Conservation (phyloP, 1,140 invertebrate genomes). For the Holotrichia oblita region DNA sequence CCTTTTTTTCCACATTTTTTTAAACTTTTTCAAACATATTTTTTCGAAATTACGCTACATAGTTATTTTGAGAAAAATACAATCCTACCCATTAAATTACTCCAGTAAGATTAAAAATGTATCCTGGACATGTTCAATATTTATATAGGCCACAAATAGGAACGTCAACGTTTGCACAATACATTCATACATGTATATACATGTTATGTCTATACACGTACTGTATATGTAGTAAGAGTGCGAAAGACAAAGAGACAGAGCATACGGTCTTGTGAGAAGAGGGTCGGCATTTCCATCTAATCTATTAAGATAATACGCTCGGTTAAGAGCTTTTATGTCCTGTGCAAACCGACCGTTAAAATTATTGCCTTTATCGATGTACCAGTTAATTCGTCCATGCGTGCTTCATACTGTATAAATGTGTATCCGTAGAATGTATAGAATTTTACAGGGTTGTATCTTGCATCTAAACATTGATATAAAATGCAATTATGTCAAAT, state of each 20-base stretch:
- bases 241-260: conserved; percentile 12
- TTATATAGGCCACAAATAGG: conserved; percentile 47
- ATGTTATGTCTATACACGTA: background rate
- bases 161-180: conserved; percentile 36
- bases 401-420: conserved; percentile 12
- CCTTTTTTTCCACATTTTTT: no score
- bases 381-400: conserved; percentile 31
- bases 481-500: no score
- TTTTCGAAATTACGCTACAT: no score
- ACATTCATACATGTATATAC: conserved; percentile 36
- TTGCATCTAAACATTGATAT: no score
- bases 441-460: no score
- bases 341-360: conserved; percentile 37
- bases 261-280: background rate
- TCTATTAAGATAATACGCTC: conserved; percentile 49
- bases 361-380: conserved; percentile 40
- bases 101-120: conserved; percentile 49
- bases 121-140: conserved; percentile 45
- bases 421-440: background rate
- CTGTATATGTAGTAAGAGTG: background rate
- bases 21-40: no score
- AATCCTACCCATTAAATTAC: background rate
- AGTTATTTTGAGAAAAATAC: background rate
- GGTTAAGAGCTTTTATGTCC: conserved; percentile 48
- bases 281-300: conserved; percentile 39